Evolutionary conservation across 2,113 vertebrate species (phyloP), one percentile per base, ranked within the genome.

Genomic region (Chloroceryle aenea): DNA sequence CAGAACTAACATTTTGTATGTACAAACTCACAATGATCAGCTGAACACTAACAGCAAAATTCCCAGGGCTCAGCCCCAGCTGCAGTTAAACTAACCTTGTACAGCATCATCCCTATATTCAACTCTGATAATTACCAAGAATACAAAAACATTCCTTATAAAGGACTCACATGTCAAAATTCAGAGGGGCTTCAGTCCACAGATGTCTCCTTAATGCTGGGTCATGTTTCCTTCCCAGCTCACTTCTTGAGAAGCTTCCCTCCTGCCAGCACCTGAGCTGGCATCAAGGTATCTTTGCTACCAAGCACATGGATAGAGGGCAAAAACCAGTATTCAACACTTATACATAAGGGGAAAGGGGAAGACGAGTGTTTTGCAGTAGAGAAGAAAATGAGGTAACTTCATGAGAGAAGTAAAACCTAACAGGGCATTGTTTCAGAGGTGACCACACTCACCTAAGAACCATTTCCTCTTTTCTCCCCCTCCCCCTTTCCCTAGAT

Each of bases 341-440:
- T 53, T 30, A 40, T 2, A 40, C 10, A 0, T 8, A 43, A 72
- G 43, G 64, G 64, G 9, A 52, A 85, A 81, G 55, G 67, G 67
- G 50, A 88, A 90, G 63, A 62, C 2, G 1, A 90, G 43, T 17
- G 38, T 72, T 93, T 40, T 47, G 67, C 86, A 82, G 66, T 38
- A 81, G 85, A 87, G 66, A 90, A 84, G 85, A 94, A 85, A 88
- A 87, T 89, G 90, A 96, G 95, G 96, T 95, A 94, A 92, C 76
- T 88, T 76, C 11, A 5, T n/a, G 45, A 93, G 45, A 85, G 52
- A 86, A 91, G 48, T 29, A 84, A 55, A 93, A 90, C 36, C 26
- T 36, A 40, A 75, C 40, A 32, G 71, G 66, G 22, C 58, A 45
- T n/a, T 63, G 36, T 86, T 91, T 68, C 73, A 72, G 67, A 71